These are phyloP conservation scores for Drosophila stalkeri DNA, from an alignment of 2,888 invertebrate species.

Conservation along the genomic window DNA sequence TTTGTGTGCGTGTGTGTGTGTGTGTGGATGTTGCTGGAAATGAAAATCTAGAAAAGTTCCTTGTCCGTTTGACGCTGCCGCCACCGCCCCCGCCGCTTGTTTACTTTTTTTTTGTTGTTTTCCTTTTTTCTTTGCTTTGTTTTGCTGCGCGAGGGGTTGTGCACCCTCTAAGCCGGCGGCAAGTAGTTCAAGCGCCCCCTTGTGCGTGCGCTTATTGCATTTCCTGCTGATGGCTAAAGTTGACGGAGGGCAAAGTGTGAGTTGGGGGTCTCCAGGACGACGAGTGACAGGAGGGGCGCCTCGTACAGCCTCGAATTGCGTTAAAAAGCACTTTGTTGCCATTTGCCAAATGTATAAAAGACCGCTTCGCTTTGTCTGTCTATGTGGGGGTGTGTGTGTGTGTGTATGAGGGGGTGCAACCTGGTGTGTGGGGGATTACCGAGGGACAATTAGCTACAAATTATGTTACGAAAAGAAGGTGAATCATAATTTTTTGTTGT, in stretches of 20 bases:
- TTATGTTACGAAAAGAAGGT: slow-evolving; percentile 57
- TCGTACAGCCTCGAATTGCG: slow-evolving; percentile 60
- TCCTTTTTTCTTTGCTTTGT: background rate
- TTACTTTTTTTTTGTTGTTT: slow-evolving; percentile 37
- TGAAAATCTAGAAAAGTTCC: slow-evolving; percentile 56
- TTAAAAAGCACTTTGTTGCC: slow-evolving; percentile 67
- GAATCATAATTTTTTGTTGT: slow-evolving; percentile 36
- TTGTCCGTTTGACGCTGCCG: slow-evolving; percentile 18
- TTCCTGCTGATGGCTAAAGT: slow-evolving; percentile 55
- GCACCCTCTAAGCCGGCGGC: slow-evolving; percentile 44
- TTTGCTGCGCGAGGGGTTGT: slow-evolving; percentile 17
- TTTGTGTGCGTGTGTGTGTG: slow-evolving; percentile 10
- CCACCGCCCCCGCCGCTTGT: slow-evolving; percentile 30
- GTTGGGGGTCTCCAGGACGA: slow-evolving; percentile 35
- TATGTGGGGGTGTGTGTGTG: background rate
- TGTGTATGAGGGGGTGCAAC: background rate
- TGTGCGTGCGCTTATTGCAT: slow-evolving; percentile 76
- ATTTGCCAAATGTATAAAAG: slow-evolving; percentile 28
- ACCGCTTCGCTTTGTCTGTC: slow-evolving; percentile 22
- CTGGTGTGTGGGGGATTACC: slow-evolving; percentile 13
- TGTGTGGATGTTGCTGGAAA: slow-evolving; percentile 24
- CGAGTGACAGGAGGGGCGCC: slow-evolving; percentile 9
- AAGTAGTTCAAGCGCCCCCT: slow-evolving; percentile 32
- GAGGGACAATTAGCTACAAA: slow-evolving; percentile 62
- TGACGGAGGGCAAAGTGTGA: background rate